Evolutionary conservation across 1,140 invertebrate genomes (phyloP), one percentile per base, ranked within the genome.

Genomic region (Danaus melanippus): DNA sequence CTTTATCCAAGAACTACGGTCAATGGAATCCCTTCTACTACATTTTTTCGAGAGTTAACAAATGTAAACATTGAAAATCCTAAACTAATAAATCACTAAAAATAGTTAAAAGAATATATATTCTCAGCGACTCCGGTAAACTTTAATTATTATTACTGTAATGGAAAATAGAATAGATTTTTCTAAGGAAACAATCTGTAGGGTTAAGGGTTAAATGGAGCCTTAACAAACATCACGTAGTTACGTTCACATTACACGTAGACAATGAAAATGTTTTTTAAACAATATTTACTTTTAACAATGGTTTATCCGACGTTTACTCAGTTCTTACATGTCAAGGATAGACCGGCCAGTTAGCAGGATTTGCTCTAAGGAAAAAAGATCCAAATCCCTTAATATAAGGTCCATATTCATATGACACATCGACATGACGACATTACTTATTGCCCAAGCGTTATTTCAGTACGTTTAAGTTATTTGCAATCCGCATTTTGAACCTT

Each of bases 291-390:
- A 54, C 53, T 42, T 21, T 41, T 46, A 47, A 54, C 53, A 54
- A 54, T 54, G 10, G 12, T 17, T 17, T 50, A 58, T 42, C 46
- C 53, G n/a, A 54, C 54, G 57, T 59, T 59, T 54, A 54, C 52
- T 3, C 7, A n/a, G 21, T 59, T 11, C 46, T 58, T 40, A 58
- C 52, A 49, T 64, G 62, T 65, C 62, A 65, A 65, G 62, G 62
- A 61, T 61, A 32, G 55, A 53, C 58, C 52, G 50, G 17, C 51
- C 32, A 12, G 52, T 64, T 48, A 51, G 21, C 21, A 7, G 21
- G 21, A 7, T 32, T 32, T 54, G 10, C 40, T 41, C 50, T 46
- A 41, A 46, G 21, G 9, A 50, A 47, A 58, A 47, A 12, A 39
- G 11, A 48, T 53, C 44, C 44, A 53, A 58, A 54, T 7, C 43